Evolutionary conservation across 2,797 vertebrate species (phyloP), one percentile per base, ranked within the genome.

Genomic region (Lepilemur septentrionalis): DNA sequence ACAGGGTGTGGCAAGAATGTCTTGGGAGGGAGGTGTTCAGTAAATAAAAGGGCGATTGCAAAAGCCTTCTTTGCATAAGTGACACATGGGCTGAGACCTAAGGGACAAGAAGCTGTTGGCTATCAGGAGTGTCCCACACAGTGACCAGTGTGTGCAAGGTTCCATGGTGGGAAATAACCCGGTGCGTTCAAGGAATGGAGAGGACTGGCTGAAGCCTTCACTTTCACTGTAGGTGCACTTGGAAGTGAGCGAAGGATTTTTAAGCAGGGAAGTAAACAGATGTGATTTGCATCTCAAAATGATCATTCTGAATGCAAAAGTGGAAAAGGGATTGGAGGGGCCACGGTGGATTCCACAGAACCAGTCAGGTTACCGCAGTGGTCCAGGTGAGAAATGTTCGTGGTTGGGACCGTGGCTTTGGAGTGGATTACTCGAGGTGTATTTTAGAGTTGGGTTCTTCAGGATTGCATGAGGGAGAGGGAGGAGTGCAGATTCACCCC

Each of bases 51-150:
- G 52, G 32, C 57, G 46, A 67, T 52, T 84, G 25, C 10, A 35
- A 87, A 96, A 84, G 10, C 1, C 57, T 79, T 94, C 67, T 78
- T 76, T 67, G 84, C 86, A 88, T 41, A 91, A 93, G 72, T 63
- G 87, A 67, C 43, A 61, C 83, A 50, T 69, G 80, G 76, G 32
- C 69, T 86, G 92, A 80, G 82, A 61, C 82, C 65, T 79, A 32
- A 89, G 57, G 32, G 63, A 55, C 13, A 48, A 87, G 38, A 86
- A 63, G 76, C 35, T 20, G 12, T 38, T 81, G 57, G 14, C 76
- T 46, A 76, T 65, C 41, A 73, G 69, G 46, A 59, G 20, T 25
- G 1, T 87, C 75, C 32, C 41, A 43, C 15, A 32, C 25, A 22
- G 4, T 25, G 72, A 57, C 89, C 35, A 55, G 8, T 67, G 57